These are phyloP conservation scores for Solea solea DNA, from an alignment of 2,113 vertebrate genomes.

Conservation along the genomic window DNA sequence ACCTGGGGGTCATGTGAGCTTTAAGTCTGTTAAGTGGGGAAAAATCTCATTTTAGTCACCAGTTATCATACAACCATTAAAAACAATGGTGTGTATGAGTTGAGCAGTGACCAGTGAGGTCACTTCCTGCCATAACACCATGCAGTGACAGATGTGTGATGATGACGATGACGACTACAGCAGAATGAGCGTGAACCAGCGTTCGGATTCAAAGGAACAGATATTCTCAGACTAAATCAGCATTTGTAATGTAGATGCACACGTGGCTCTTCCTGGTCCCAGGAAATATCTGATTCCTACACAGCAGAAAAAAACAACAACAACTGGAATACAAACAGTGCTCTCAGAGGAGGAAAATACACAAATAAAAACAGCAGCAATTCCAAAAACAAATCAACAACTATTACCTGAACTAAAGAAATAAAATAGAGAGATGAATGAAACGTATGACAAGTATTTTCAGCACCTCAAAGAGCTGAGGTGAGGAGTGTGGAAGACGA, in stretches of 20 bases:
- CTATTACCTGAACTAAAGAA: constrained; percentile 46
- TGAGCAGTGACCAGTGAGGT: constrained; percentile 8
- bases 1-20: no score
- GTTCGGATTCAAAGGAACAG: constrained; percentile 27
- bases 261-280: constrained; percentile 43
- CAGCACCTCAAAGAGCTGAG: not conserved
- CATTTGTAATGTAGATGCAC: constrained; percentile 16
- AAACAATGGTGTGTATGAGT: not conserved
- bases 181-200: constrained; percentile 32
- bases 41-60: not conserved
- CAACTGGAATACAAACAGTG: constrained; percentile 58
- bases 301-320: constrained; percentile 29
- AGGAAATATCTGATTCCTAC: constrained; percentile 40
- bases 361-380: constrained; percentile 66
- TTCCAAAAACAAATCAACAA: constrained; percentile 36
- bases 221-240: constrained; percentile 9
- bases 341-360: constrained; percentile 47
- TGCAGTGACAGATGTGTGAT: constrained; percentile 28
- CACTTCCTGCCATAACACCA: constrained; percentile 14
- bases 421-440: constrained; percentile 6
- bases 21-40: no score
- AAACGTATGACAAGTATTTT: constrained; percentile 35
- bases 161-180: constrained; percentile 5
- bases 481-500: constrained; percentile 58
- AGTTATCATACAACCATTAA: constrained; percentile 8